A percentile compares a stretch with the other conserved stretches of the same genome.
These are phyloP conservation scores for Latrodectus hesperus DNA, from an alignment of 2,888 invertebrate genomes.

Conservation along the genomic window DNA sequence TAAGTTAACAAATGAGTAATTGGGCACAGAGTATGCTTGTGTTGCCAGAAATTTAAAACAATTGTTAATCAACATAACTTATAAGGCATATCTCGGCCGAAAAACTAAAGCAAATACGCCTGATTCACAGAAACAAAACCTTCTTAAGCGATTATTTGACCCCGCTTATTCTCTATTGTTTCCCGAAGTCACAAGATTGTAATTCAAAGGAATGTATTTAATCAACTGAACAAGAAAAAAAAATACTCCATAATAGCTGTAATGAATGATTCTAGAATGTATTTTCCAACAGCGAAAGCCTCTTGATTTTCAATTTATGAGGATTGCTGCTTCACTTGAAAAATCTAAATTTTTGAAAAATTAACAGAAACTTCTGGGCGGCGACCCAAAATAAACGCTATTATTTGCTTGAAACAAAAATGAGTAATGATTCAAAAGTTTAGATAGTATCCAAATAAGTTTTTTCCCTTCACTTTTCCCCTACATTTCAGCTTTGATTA, in stretches of 20 bases:
- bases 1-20: too few relatives aligned
- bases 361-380: conserved; percentile 20
- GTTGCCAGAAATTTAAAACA: too few relatives aligned
- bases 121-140: too few relatives aligned
- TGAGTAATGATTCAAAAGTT: conserved; percentile 59
- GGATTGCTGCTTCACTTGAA: conserved; percentile 21
- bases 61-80: too few relatives aligned
- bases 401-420: conserved; percentile 38
- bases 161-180: background rate
- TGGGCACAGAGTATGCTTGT: too few relatives aligned
- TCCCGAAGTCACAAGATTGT: background rate
- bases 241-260: background rate
- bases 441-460: conserved; percentile 28
- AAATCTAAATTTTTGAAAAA: conserved; percentile 38
- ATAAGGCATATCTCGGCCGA: too few relatives aligned
- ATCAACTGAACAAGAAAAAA: background rate
- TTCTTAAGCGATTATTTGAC: too few relatives aligned
- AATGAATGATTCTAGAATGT: conserved; percentile 24
- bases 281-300: background rate
- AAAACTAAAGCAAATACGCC: too few relatives aligned
- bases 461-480: conserved; percentile 14
- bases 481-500: conserved; percentile 29
- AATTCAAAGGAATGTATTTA: background rate
- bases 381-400: conserved; percentile 51
- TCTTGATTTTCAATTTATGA: conserved; percentile 40